Percentiles rank a stretch among this genome's conserved stretches.
phyloP scores from a whole-genome alignment of 2,797 vertebrate species.

The Mormyrus proboscirostris region DNA sequence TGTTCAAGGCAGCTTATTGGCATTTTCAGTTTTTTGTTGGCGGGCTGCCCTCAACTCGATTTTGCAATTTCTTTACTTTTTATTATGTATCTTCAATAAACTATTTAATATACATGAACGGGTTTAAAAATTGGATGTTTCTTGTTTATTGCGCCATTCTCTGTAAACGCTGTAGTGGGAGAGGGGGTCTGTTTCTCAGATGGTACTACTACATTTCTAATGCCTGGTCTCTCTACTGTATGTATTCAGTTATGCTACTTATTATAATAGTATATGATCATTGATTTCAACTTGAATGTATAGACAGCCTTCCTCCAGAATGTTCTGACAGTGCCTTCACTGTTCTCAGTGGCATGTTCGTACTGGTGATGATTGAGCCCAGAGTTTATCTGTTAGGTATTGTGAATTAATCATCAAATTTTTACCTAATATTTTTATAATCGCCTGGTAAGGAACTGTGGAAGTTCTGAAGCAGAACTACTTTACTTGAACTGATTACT shows the following conservation, averaged over 20 bases:
- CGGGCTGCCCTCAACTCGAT: neutral
- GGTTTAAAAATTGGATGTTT: neutral
- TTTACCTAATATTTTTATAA: neutral
- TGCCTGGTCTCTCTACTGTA: neutral
- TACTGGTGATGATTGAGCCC: neutral
- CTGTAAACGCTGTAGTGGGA: neutral
- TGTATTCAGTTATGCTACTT: neutral
- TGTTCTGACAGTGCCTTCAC: neutral
- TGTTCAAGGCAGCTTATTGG: neutral
- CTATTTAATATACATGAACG: neutral
- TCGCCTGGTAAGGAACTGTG: neutral
- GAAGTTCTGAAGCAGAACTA: neutral
- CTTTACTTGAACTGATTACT: conserved; percentile 2
- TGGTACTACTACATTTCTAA: neutral
- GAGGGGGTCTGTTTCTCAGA: neutral
- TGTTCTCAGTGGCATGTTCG: neutral
- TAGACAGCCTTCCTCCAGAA: neutral
- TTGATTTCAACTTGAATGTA: neutral
- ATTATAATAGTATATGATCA: neutral
- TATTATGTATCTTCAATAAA: neutral
- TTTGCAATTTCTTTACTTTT: neutral
- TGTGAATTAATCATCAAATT: neutral
- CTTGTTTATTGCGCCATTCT: neutral
- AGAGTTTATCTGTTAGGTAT: neutral
- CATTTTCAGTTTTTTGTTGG: neutral